phyloP scores from a whole-genome alignment of 2,113 vertebrate species.

The Nothobranchius kuhntae region DNA sequence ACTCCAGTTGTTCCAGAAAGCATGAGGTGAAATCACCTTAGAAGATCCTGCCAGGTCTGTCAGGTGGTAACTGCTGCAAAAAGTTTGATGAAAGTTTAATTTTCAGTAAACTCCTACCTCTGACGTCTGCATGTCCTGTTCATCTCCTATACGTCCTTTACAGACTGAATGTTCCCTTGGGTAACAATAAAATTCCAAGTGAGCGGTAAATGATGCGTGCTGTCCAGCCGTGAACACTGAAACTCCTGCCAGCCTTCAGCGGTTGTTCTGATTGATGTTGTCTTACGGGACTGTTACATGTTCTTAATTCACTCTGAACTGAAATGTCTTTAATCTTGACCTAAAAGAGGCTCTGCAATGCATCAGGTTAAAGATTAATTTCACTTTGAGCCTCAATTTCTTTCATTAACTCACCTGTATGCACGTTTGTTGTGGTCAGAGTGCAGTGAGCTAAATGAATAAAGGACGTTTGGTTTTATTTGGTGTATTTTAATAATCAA shows the following conservation, averaged over 20 bases:
- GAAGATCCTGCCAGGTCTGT: too few relatives aligned
- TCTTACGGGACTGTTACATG: conserved; percentile 75
- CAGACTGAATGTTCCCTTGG: too few relatives aligned
- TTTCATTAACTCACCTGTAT: conserved; percentile 37
- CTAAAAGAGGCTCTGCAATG: neutral
- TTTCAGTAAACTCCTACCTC: too few relatives aligned
- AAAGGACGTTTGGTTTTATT: neutral
- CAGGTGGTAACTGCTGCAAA: too few relatives aligned
- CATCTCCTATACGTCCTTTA: too few relatives aligned
- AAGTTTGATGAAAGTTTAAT: too few relatives aligned
- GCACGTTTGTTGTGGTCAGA: conserved; percentile 37
- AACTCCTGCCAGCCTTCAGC: conserved; percentile 65
- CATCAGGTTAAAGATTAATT: neutral
- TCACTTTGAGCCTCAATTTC: neutral
- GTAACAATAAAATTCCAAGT: too few relatives aligned
- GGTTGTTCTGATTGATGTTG: conserved; percentile 80
- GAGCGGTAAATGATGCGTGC: neutral
- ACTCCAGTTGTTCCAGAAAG: too few relatives aligned
- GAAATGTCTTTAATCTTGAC: neutral
- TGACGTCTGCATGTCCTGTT: too few relatives aligned
- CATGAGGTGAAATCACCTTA: too few relatives aligned
- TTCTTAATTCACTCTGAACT: conserved; percentile 35
- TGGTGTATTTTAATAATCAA: neutral
- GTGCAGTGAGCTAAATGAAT: conserved; percentile 36
- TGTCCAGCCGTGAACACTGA: conserved; percentile 24